These are phyloP conservation scores for Prionace glauca DNA, from an alignment of 2,797 vertebrate genomes.

Conservation along the genomic window DNA sequence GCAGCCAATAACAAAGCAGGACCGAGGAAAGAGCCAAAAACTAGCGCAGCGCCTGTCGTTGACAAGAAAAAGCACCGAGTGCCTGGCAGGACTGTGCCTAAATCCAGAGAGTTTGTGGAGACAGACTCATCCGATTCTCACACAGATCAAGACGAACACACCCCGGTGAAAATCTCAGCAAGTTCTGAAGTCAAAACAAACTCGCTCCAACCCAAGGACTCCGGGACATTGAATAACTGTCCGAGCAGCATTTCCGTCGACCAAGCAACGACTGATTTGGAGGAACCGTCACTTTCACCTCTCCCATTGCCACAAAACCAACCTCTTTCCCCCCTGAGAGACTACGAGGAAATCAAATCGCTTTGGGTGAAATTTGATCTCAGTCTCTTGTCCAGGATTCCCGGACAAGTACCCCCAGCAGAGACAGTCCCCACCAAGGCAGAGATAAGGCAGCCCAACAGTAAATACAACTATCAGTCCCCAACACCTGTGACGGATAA, in stretches of 20 bases:
- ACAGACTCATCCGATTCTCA: constrained; percentile 91
- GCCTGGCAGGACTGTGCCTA: constrained; percentile 79
- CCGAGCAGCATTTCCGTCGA: constrained; percentile 71
- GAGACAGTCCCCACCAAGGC: constrained; percentile 56
- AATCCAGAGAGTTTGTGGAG: constrained; percentile 92
- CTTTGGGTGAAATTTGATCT: constrained; percentile 96
- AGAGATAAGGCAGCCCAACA: constrained; percentile 63
- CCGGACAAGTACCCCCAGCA: constrained; percentile 62
- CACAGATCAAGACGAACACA: constrained; percentile 79
- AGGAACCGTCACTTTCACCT: constrained; percentile 66
- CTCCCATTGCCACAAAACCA: constrained; percentile 65
- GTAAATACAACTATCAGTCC: constrained; percentile 73
- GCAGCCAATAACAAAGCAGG: constrained; percentile 74
- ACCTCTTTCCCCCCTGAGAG: constrained; percentile 73
- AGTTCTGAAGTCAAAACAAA: constrained; percentile 53
- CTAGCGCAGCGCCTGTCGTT: constrained; percentile 56
- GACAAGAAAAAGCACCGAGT: constrained; percentile 91
- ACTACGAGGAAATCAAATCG: constrained; percentile 75
- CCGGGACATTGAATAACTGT: constrained; percentile 63
- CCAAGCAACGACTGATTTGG: constrained; percentile 63
- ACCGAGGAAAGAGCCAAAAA: constrained; percentile 85
- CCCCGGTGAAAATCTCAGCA: constrained; percentile 63
- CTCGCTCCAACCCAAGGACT: constrained; percentile 63
- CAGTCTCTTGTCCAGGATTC: constrained; percentile 75
- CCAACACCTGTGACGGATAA: constrained; percentile 65